Evolutionary conservation across 2,888 invertebrate genomes (phyloP).

Genomic region (Maniola hyperantus): DNA sequence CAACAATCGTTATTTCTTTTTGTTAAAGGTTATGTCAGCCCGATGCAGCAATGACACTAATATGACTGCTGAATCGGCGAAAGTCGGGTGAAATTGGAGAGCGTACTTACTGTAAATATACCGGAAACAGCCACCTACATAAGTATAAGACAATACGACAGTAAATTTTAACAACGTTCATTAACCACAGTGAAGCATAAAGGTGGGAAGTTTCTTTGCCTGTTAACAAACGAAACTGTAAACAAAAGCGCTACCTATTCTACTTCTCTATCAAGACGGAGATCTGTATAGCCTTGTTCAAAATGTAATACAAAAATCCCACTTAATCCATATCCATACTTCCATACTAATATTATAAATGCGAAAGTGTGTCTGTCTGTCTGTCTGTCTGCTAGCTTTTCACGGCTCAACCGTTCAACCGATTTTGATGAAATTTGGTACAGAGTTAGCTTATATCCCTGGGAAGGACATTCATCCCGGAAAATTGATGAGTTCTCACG

Average conservation of each 20-base stretch:
- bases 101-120: conserved; percentile 27
- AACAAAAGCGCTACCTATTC: not conserved
- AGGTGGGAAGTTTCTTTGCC: not conserved
- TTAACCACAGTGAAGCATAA: not conserved
- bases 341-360: too few relatives aligned
- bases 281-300: too few relatives aligned
- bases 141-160: conserved; percentile 28
- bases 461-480: too few relatives aligned
- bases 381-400: too few relatives aligned
- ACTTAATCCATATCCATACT: too few relatives aligned
- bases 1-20: not conserved
- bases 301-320: too few relatives aligned
- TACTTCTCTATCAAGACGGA: too few relatives aligned
- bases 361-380: too few relatives aligned
- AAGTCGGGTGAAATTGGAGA: conserved; percentile 7
- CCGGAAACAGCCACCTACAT: conserved; percentile 35
- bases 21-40: not conserved
- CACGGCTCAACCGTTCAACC: too few relatives aligned
- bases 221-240: not conserved
- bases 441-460: too few relatives aligned
- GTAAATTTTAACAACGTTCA: conserved; percentile 12
- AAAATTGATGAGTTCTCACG: too few relatives aligned
- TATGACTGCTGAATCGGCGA: not conserved
- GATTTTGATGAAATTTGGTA: too few relatives aligned
- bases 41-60: conserved; percentile 10